A percentile compares a stretch with the other conserved stretches of the same genome.
phyloP scores from a whole-genome alignment of 2,113 vertebrate genomes.

The Ctenomys sociabilis region DNA sequence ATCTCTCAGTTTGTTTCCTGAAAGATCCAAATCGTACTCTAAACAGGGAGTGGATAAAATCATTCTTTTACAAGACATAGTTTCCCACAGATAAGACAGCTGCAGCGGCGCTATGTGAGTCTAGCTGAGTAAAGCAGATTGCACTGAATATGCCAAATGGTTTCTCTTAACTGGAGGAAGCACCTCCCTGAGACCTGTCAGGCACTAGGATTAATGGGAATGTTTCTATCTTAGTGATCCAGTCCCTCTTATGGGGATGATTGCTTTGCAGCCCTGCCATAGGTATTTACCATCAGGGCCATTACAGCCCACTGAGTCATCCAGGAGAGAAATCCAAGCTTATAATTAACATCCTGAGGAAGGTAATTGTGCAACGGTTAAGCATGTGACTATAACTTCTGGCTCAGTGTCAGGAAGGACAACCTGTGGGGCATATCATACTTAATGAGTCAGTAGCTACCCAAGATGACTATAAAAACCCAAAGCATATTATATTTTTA shows the following conservation, averaged over 20 bases:
- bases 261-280: conserved; percentile 69
- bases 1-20: conserved; percentile 33
- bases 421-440: conserved; percentile 75
- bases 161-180: conserved; percentile 66
- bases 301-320: conserved; percentile 76
- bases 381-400: conserved; percentile 61
- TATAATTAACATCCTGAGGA: conserved; percentile 77
- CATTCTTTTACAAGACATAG: conserved; percentile 33
- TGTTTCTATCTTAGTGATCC: conserved; percentile 73
- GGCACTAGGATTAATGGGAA: conserved; percentile 77
- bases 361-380: conserved; percentile 74
- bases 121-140: conserved; percentile 57
- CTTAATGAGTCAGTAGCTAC: conserved; percentile 58
- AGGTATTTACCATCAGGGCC: conserved; percentile 73
- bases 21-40: not conserved
- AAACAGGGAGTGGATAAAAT: conserved; percentile 26
- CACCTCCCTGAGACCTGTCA: conserved; percentile 71
- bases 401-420: conserved; percentile 69
- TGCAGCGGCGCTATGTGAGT: conserved; percentile 8
- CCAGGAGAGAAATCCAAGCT: conserved; percentile 75
- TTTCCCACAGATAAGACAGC: conserved; percentile 49
- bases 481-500: conserved; percentile 75
- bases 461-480: conserved; percentile 73
- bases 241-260: conserved; percentile 61
- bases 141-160: conserved; percentile 69